These are phyloP conservation scores for Lordiphosa andalusiaca DNA, from an alignment of 2,888 invertebrate genomes.

Conservation along the genomic window DNA sequence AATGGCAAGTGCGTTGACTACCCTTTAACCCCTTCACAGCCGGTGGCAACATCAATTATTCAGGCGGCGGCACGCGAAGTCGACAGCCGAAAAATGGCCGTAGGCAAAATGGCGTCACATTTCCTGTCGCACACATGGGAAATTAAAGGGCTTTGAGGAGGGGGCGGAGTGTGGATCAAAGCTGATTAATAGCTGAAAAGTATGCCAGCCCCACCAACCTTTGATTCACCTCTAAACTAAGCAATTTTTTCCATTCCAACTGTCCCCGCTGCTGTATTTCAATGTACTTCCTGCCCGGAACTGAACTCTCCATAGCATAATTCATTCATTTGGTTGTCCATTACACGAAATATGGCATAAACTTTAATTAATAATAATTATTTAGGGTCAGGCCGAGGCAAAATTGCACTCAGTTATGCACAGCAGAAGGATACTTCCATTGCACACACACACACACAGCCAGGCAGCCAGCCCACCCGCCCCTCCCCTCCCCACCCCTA, in stretches of 20 bases:
- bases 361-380: conserved; percentile 59
- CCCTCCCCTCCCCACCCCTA: neutral
- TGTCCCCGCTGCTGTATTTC: too few species aligned
- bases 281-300: too few species aligned
- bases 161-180: conserved; percentile 7
- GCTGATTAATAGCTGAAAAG: conserved; percentile 15
- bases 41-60: conserved; percentile 54
- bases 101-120: conserved; percentile 48
- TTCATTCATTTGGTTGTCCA: conserved; percentile 20
- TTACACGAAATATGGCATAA: conserved; percentile 14
- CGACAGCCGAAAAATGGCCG: conserved; percentile 59
- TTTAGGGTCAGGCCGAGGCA: conserved; percentile 13
- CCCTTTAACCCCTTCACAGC: conserved; percentile 54
- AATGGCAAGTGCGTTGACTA: conserved; percentile 28
- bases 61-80: conserved; percentile 50
- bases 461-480: neutral
- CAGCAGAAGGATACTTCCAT: conserved; percentile 12
- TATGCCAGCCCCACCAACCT: neutral
- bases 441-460: conserved; percentile 4
- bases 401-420: conserved; percentile 12
- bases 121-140: conserved; percentile 53
- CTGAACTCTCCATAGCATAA: conserved; percentile 18
- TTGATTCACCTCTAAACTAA: too few species aligned
- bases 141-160: conserved; percentile 44
- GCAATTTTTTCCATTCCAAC: too few species aligned